Conservation (phyloP, 1,140 invertebrate genomes). For the Leptoteleia sp. region DNA sequence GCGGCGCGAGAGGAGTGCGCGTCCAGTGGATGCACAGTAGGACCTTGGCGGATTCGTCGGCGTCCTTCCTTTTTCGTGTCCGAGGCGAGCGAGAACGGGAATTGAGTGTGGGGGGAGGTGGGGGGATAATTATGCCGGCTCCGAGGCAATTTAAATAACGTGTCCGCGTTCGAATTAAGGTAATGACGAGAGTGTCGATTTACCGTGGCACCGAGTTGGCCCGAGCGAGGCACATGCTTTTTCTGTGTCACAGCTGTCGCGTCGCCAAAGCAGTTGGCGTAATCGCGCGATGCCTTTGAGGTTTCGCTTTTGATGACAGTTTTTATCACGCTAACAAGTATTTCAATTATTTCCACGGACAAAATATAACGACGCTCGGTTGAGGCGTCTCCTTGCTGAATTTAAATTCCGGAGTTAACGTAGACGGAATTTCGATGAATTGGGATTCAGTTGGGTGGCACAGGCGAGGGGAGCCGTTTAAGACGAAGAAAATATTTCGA, state of each 20-base stretch:
- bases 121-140: slow-evolving; percentile 28
- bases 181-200: slow-evolving; percentile 38
- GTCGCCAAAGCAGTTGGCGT: slow-evolving; percentile 3
- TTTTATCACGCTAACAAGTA: not conserved
- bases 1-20: no score
- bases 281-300: slow-evolving; percentile 9
- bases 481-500: no score
- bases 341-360: no score
- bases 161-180: slow-evolving; percentile 52
- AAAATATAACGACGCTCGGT: no score
- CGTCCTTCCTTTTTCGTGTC: slow-evolving; percentile 8
- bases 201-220: slow-evolving; percentile 1
- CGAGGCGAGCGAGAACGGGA: slow-evolving; percentile 11
- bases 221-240: slow-evolving; percentile 6
- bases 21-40: slow-evolving; percentile 17
- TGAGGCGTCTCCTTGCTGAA: no score
- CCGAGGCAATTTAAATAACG: slow-evolving; percentile 47
- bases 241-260: slow-evolving; percentile 44
- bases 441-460: no score
- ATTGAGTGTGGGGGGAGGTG: no score
- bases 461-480: no score
- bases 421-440: no score
- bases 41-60: slow-evolving; percentile 23
- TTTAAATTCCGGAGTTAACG: no score
- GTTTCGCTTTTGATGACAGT: slow-evolving; percentile 7